Base-by-base conservation (phyloP, 1,140 invertebrate species). In the Steinernema feltiae region DNA sequence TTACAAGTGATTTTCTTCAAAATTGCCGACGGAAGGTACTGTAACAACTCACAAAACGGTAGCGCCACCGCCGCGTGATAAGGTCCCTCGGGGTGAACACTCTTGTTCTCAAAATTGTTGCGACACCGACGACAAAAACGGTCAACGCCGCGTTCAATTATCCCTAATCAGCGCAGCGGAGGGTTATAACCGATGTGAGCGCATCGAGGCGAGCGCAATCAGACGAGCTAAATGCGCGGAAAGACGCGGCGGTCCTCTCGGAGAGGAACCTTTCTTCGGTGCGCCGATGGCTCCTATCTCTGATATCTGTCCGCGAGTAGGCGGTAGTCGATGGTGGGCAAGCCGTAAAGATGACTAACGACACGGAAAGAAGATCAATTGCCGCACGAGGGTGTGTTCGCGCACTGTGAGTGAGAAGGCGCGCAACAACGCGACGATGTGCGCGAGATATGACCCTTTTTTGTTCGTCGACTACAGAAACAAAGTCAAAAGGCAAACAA, bases 321-420 rank as follows among this genome's bases (percentile, higher is more conserved):
- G 53, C 53, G 53, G 53, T 21, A 63, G 53, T 63, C 24, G 53
- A 63, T 63, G 53, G 53, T 41, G 18, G 35, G 35, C 35, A 41
- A 41, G 35, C 35, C 53, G 53, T 63, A 63, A 63, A 63, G 53
- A 63, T 63, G 53, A 63, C 53, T 63, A 63, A 63, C 53, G 24
- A 63, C 53, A 63, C 53, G 53, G 53, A 63, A 63, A 41, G 35
- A 63, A 63, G 53, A 63, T 63, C 53, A 63, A 63, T 63, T 63
- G 53, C 53, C 53, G 12, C 35, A 63, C 53, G 53, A 63, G 53
- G 53, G 41, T 17, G 53, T 63, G 53, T 63, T 63, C 53, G 53
- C 53, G 53, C 53, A 63, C 53, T 63, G 53, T 27, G 53, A 27
- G 53, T 27, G 53, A 63, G 53, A 27, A 17, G 53, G 3, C 24